Base-by-base conservation (phyloP, 2,888 invertebrate species). In the Xiphydria camelus region DNA sequence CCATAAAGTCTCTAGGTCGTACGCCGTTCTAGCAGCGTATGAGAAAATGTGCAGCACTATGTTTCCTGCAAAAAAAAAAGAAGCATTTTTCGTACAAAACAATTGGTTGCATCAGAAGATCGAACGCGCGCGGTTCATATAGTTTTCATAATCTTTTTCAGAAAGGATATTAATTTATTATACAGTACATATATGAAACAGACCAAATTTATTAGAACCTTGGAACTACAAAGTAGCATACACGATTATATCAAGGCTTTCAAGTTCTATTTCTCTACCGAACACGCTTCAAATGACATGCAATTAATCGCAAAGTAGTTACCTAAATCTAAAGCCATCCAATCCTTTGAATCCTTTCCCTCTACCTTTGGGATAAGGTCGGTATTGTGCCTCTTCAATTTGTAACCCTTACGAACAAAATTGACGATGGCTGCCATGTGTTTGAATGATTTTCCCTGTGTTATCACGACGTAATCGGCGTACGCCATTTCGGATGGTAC, bases 1-100 rank as follows among this genome's bases (percentile, higher is more conserved):
- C 97, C 96, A 97, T 22, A 97, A 77, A 0, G 88, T 88, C 75
- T 97, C 97, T 53, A 97, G 79, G 76, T 96, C 94, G 73, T 94
- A 95, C 4, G 78, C 67, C 52, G 79, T 75, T 57, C 97, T 80
- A 1, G 83, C 80, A 55, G 84, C 79, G 7, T 80, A 79, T 20
- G 87, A 84, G 75, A 96, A 92, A 56, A 97, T 83, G 66, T 97
- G 96, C 21, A 97, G 76, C 3, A 90, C 90, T 62, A 96, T 94
- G 70, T 95, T 96, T 50, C 93, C 94, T 93, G 76, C 22, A 81
- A 80, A 55, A 54, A 62, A 63, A 55, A 36, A 48, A 38, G 32
- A 20, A 44, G n/a, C n/a, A n/a, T 12, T 32, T 31, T 17, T 22
- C 7, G 29, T 20, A 17, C 1, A 1, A 47, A 38, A 29, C 2